Conservation (phyloP, 2,888 invertebrate genomes). For the Dicranocentrus wangi region DNA sequence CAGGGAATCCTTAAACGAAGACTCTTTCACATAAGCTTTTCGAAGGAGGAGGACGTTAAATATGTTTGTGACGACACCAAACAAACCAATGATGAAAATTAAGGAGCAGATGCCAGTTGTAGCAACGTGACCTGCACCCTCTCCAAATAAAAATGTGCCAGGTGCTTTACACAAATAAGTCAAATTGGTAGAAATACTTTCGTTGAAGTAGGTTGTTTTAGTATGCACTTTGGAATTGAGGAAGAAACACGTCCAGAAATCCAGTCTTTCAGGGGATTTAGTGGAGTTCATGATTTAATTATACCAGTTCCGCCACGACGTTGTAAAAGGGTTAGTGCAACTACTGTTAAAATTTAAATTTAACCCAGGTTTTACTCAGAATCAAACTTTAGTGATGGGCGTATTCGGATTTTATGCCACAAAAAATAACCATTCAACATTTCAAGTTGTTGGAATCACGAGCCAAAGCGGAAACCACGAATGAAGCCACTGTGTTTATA, state of each 20-base stretch:
- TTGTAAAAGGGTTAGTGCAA: no score
- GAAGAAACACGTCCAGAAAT: constrained; percentile 47
- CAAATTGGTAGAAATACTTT: neutral
- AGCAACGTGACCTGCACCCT: neutral
- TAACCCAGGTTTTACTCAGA: no score
- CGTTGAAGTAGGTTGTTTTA: neutral
- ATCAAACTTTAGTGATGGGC: no score
- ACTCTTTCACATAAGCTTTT: neutral
- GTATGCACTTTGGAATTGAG: neutral
- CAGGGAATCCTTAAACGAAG: neutral
- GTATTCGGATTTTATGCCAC: no score
- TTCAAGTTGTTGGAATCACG: no score
- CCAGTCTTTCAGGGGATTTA: constrained; percentile 5
- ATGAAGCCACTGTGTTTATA: no score
- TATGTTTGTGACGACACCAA: constrained; percentile 10
- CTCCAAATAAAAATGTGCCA: neutral
- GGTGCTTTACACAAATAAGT: neutral
- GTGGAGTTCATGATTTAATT: neutral
- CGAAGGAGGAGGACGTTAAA: neutral
- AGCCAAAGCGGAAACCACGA: no score
- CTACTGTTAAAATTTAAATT: no score
- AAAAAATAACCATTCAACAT: no score
- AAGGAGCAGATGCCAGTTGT: neutral
- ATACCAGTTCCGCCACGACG: no score
- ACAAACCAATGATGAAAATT: neutral